These are phyloP conservation scores for Euura lappo DNA, from an alignment of 1,140 invertebrate species.

Conservation along the genomic window DNA sequence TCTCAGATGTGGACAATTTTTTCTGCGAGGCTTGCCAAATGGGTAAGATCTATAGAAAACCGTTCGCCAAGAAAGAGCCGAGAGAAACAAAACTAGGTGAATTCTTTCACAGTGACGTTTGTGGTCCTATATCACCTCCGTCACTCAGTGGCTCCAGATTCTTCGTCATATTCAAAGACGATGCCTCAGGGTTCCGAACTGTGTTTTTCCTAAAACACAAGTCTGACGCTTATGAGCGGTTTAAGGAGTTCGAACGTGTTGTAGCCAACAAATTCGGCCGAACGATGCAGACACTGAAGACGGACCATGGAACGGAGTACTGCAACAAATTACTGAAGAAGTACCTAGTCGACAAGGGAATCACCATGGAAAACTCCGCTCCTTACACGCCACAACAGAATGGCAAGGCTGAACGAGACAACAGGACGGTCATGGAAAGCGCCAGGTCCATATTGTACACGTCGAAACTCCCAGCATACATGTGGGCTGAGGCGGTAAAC, in stretches of 20 bases:
- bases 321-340: constrained; percentile 15
- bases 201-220: constrained; percentile 45
- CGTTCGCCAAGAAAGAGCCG: background rate
- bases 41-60: background rate
- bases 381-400: constrained; percentile 54
- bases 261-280: constrained; percentile 25
- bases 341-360: constrained; percentile 22
- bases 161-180: constrained; percentile 43
- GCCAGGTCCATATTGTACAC: constrained; percentile 45
- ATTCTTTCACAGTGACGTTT: constrained; percentile 17
- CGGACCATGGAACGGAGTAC: constrained; percentile 32
- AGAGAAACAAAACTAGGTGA: background rate
- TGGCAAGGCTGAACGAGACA: constrained; percentile 46
- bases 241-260: constrained; percentile 30
- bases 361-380: constrained; percentile 28
- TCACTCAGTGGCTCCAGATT: constrained; percentile 36
- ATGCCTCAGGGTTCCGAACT: constrained; percentile 32
- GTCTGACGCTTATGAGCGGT: constrained; percentile 31
- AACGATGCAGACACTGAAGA: constrained; percentile 29
- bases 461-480: constrained; percentile 37
- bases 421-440: constrained; percentile 47
- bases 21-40: background rate
- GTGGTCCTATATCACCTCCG: constrained; percentile 29
- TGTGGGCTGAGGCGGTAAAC: constrained; percentile 56
- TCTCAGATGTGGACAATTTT: constrained; percentile 34